Percentiles rank a stretch among this genome's conserved stretches.
These are phyloP conservation scores for Coregonus ussuriensis DNA, from an alignment of 2,797 vertebrate species.

Conservation along the genomic window DNA sequence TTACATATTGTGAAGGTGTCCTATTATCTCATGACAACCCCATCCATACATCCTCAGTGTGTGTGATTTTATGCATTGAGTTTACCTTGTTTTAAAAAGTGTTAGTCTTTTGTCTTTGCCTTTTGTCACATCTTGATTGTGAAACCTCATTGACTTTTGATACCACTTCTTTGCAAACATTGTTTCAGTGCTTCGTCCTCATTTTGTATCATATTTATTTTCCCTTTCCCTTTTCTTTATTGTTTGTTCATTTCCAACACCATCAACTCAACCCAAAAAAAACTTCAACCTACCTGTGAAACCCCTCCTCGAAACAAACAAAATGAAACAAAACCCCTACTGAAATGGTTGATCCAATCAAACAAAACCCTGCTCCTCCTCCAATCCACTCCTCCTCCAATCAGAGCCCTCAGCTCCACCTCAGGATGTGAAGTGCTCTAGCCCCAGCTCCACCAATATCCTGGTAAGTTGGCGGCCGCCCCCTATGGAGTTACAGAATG, in stretches of 20 bases:
- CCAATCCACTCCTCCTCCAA: constrained; percentile 50
- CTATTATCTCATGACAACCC: constrained; percentile 74
- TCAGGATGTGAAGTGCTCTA: constrained; percentile 93
- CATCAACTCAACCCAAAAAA: constrained; percentile 62
- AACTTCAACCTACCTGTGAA: constrained; percentile 82
- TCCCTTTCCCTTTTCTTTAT: constrained; percentile 66
- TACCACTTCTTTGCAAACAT: constrained; percentile 64
- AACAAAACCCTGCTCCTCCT: constrained; percentile 42
- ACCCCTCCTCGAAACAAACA: constrained; percentile 75
- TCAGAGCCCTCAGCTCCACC: constrained; percentile 97
- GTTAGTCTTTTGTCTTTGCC: constrained; percentile 65
- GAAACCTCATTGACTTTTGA: constrained; percentile 77
- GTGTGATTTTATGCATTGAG: constrained; percentile 69
- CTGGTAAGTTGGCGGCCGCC: constrained; percentile 99
- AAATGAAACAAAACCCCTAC: constrained; percentile 63
- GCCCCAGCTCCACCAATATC: constrained; percentile 97
- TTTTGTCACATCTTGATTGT: constrained; percentile 65
- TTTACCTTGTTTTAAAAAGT: constrained; percentile 77
- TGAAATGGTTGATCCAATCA: constrained; percentile 48
- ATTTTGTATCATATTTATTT: constrained; percentile 84
- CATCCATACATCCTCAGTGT: constrained; percentile 77
- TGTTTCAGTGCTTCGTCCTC: constrained; percentile 70
- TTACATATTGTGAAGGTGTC: constrained; percentile 80
- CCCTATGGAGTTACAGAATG: constrained; percentile 90
- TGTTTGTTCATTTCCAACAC: constrained; percentile 79